These are phyloP conservation scores for Drosophila azteca DNA, from an alignment of 1,140 invertebrate species.

Conservation along the genomic window DNA sequence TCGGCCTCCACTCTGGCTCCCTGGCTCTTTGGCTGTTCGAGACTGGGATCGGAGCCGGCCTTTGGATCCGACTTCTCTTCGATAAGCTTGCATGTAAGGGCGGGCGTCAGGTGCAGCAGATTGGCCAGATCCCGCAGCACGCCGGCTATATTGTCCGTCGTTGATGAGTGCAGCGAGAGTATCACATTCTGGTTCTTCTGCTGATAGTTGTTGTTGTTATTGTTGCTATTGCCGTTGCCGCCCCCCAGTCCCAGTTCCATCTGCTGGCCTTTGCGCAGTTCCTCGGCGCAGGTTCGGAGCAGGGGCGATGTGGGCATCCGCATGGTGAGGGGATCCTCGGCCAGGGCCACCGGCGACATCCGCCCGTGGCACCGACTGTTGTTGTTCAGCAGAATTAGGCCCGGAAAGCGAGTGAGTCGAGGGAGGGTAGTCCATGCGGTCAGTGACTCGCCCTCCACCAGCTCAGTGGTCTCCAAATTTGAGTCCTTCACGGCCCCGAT, in stretches of 20 bases:
- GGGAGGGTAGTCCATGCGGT: slow-evolving; percentile 50
- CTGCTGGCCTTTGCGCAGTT: slow-evolving; percentile 59
- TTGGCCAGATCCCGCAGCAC: slow-evolving; percentile 95
- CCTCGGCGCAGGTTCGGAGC: slow-evolving; percentile 58
- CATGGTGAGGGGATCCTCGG: slow-evolving; percentile 55
- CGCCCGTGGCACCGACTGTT: slow-evolving; percentile 78
- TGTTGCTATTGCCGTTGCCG: slow-evolving; percentile 68
- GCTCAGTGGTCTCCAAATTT: slow-evolving; percentile 66
- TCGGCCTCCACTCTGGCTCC: slow-evolving; percentile 14
- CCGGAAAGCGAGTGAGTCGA: slow-evolving; percentile 63
- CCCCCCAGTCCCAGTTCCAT: slow-evolving; percentile 37
- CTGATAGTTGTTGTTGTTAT: slow-evolving; percentile 85
- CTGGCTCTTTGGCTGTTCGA: neutral
- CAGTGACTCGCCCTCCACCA: slow-evolving; percentile 43
- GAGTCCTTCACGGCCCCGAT: slow-evolving; percentile 49
- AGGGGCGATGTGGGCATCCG: slow-evolving; percentile 53
- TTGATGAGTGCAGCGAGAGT: slow-evolving; percentile 95
- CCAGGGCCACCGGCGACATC: slow-evolving; percentile 89
- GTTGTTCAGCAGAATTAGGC: slow-evolving; percentile 67
- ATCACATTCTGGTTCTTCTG: slow-evolving; percentile 90
- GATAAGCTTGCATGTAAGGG: slow-evolving; percentile 87
- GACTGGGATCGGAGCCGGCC: neutral
- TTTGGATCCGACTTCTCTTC: slow-evolving; percentile 40
- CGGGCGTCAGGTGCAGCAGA: slow-evolving; percentile 94
- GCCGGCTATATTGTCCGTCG: slow-evolving; percentile 95